Base-by-base conservation (phyloP, 2,888 invertebrate genomes). In the Chorisops tibialis region DNA sequence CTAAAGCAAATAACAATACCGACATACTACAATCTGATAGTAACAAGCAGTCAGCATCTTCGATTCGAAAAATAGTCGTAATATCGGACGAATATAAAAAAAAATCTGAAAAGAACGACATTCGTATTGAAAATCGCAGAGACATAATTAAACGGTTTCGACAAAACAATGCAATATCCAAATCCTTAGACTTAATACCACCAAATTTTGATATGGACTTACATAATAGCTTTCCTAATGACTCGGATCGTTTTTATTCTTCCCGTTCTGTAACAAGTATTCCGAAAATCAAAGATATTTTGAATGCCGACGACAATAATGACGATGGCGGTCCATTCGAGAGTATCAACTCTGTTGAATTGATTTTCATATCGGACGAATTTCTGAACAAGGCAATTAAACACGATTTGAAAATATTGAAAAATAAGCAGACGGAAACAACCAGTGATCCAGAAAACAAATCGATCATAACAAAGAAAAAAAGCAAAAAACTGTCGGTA, bases 291-390 rank as follows among this genome's bases (percentile, higher is more conserved):
- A 38, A 41, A 18, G 16, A 22, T 18, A 37, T 16, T 1, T 19
- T n/a, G 6, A 61, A 47, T 47, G 54, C 30, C 12, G 43, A 24
- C 12, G 51, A 38, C 51, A 54, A 63, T 38, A 61, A 63, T 50
- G 64, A 63, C 51, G 66, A 68, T 39, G 61, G 52, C 16, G 68
- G 64, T 21, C 62, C 63, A 9, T 62, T 65, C 38, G 66, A 66
- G 30, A 65, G 64, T 54, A 64, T 67, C 12, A 67, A 66, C 45
- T 69, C 69, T 0, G 67, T 69, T 51, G 69, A 69, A 62, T 49
- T 69, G 37, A 67, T 69, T n/a, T 68, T 69, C 52, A 69, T 69
- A 18, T 67, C 68, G 4, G 69, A 69, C 50, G 69, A 69, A 59
- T 69, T 64, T 67, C 56, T 68, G 6, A 67, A 67, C 59, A 65